phyloP scores from a whole-genome alignment of 2,888 invertebrate genomes.

The Tholera decimalis region DNA sequence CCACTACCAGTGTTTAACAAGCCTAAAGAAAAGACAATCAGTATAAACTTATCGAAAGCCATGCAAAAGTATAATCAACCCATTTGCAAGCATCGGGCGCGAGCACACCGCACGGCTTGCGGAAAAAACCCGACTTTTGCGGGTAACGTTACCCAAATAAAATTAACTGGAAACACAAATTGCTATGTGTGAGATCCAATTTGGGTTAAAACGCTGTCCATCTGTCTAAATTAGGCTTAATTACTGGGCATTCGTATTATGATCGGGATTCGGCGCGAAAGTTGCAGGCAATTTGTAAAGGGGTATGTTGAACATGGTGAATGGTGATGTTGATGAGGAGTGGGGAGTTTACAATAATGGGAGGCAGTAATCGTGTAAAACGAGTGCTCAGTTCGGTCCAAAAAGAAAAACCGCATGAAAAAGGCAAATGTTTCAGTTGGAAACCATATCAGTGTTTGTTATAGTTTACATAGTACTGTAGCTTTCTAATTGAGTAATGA shows the following conservation, averaged over 20 bases:
- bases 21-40: conserved; percentile 59
- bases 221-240: conserved; percentile 65
- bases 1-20: conserved; percentile 23
- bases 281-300: conserved; percentile 49
- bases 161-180: conserved; percentile 66
- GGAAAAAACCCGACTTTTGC: conserved; percentile 52
- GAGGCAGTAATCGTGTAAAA: not conserved
- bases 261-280: conserved; percentile 54
- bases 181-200: conserved; percentile 61
- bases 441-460: not conserved
- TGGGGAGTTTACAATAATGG: conserved; percentile 14
- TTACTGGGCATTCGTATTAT: conserved; percentile 56
- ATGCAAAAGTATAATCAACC: conserved; percentile 58
- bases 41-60: conserved; percentile 45
- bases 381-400: not conserved
- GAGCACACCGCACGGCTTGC: conserved; percentile 37
- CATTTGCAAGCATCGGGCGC: conserved; percentile 58
- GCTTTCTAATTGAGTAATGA: too few relatives aligned
- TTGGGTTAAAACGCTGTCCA: conserved; percentile 61
- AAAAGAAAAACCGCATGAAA: not conserved
- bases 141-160: conserved; percentile 59
- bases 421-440: not conserved
- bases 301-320: conserved; percentile 12
- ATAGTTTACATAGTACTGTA: too few relatives aligned
- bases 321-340: not conserved